Base-by-base conservation (phyloP, 2,888 invertebrate species). In the Miltochrista miniata region DNA sequence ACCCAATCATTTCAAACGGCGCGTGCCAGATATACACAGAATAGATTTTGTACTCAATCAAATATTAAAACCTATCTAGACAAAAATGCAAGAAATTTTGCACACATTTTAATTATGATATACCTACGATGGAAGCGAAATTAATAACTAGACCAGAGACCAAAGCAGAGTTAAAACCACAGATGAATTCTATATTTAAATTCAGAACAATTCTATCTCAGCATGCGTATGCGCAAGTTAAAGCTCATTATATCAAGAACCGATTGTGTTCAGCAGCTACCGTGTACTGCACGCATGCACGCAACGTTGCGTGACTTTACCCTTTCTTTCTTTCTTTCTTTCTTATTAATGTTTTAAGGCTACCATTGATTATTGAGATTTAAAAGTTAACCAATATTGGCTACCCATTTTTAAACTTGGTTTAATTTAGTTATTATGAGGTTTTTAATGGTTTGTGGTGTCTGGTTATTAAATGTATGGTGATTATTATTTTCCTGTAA, bases 221-320 rank as follows among this genome's bases (percentile, higher is more conserved):
- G 56, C 46, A 48, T 53, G 56, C 59, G 63, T 48, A 48, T 60
- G 57, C 50, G 51, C 63, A 63, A 51, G 48, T 67, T 54, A 61
- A 64, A 68, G 8, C 30, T 30, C n/a, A 59, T 71, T 70, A 68
- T 72, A 70, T 72, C 70, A 72, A 67, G 70, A 56, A 56, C 50
- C 65, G 65, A 68, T 68, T 63, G 64, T 64, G 55, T 68, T 68
- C 63, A 12, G 9, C 31, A 63, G 80, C 82, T 79, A 73, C 81
- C 68, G 82, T 76, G 48, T 37, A 18, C 37, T n/a, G 36, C 36
- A 36, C 36, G 24, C 13, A 10, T 46, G 69, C 74, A 75, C 31
- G 36, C 31, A 76, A 90, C 80, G 76, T 90, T 79, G 90, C 90
- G 87, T 90, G 90, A 75, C 77, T 60, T 51, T 49, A 54, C 61